Evolutionary conservation across 1,140 invertebrate species (phyloP).

Genomic region (Neodiprion lecontei): DNA sequence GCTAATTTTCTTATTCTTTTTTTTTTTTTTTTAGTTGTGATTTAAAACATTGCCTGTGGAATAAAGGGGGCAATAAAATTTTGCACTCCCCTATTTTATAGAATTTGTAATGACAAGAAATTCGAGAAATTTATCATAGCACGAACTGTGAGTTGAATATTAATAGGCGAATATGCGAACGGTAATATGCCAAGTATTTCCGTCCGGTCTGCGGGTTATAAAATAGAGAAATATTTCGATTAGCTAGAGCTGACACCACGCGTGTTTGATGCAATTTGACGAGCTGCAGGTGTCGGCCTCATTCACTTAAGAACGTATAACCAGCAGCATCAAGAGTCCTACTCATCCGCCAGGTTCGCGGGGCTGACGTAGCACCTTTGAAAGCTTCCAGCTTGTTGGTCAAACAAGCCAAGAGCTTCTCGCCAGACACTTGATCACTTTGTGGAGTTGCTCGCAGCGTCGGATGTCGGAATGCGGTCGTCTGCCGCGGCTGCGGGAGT

Average conservation of each 20-base stretch:
- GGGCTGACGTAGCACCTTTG: conserved; percentile 6
- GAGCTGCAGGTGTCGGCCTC: not conserved
- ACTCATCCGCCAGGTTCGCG: not conserved
- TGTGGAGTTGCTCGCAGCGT: not conserved
- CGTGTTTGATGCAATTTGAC: not conserved
- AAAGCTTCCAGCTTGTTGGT: conserved; percentile 4
- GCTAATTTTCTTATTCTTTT: too few species aligned
- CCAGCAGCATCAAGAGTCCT: not conserved
- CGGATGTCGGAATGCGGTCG: conserved; percentile 1
- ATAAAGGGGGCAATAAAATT: too few species aligned
- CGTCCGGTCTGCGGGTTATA: too few species aligned
- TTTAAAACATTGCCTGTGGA: too few species aligned
- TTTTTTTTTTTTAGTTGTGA: too few species aligned
- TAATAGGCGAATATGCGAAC: too few species aligned
- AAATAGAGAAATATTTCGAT: too few species aligned
- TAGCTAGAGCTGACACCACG: not conserved
- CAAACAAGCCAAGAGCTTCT: not conserved
- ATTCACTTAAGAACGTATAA: not conserved
- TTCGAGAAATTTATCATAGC: too few species aligned
- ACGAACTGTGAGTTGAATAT: too few species aligned
- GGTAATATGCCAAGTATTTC: too few species aligned
- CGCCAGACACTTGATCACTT: conserved; percentile 1
- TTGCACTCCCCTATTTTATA: too few species aligned
- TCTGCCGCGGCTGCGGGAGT: not conserved
- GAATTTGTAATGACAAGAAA: too few species aligned